Percentiles rank a stretch among this genome's conserved stretches.
These are phyloP conservation scores for Hydractinia symbiolongicarpus DNA, from an alignment of 30 jellyfish, hydroid and myxozoan species.

Conservation along the genomic window DNA sequence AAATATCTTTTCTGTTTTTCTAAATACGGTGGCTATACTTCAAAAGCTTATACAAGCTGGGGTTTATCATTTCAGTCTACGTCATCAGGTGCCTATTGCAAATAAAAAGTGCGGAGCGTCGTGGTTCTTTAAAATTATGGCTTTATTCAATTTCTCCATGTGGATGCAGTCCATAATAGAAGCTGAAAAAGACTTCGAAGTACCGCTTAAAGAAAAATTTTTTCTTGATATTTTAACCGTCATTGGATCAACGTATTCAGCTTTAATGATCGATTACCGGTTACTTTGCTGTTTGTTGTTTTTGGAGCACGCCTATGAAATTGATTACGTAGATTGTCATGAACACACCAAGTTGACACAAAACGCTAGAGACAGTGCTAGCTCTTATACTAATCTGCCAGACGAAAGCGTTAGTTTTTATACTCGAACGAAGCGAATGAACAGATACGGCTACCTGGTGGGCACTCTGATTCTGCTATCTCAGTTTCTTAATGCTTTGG, in stretches of 20 bases:
- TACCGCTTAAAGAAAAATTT: neutral
- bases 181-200: neutral
- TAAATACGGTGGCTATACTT: neutral
- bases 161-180: conserved; percentile 14
- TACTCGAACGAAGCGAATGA: neutral
- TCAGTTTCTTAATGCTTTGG: neutral
- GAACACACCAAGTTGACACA: neutral
- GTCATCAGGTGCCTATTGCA: neutral
- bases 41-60: conserved; percentile 19
- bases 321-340: neutral
- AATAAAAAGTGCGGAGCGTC: conserved; percentile 5
- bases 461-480: neutral
- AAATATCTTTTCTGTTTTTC: neutral
- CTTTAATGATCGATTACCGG: conserved; percentile 20
- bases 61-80: conserved; percentile 6
- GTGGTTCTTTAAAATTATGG: conserved; percentile 16
- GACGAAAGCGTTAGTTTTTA: conserved; percentile 6
- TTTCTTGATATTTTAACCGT: neutral
- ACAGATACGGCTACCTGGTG: neutral
- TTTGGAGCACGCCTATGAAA: conserved; percentile 6
- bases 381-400: conserved; percentile 3
- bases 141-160: conserved; percentile 17
- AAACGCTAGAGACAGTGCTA: neutral
- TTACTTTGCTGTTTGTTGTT: conserved; percentile 18
- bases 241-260: neutral